A percentile compares a stretch with the other conserved stretches of the same genome.
These are phyloP conservation scores for Nymphalis c-album DNA, from an alignment of 2,888 invertebrate genomes.

Conservation along the genomic window DNA sequence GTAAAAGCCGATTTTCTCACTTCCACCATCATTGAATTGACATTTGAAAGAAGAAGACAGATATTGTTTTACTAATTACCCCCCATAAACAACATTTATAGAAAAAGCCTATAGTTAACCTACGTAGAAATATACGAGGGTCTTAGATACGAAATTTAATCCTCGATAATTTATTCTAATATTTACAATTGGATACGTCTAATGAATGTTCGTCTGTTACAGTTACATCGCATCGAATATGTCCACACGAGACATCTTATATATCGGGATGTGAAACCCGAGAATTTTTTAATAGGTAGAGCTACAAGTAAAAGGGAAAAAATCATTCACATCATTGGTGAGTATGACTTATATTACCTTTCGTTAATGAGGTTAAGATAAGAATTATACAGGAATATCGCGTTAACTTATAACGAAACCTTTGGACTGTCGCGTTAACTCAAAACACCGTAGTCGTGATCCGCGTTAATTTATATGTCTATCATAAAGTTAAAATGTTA, in stretches of 20 bases:
- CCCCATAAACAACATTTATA: too few species aligned
- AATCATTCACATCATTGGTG: conserved; percentile 98
- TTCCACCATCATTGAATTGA: too few species aligned
- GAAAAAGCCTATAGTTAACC: neutral
- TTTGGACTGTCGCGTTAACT: conserved; percentile 10
- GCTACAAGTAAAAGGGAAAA: conserved; percentile 98
- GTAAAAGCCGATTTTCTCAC: too few species aligned
- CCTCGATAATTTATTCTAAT: conserved; percentile 18
- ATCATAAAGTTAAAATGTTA: conserved; percentile 16
- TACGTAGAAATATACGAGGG: neutral
- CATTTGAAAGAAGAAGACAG: too few species aligned
- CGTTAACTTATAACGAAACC: too few species aligned
- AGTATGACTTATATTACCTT: conserved; percentile 49
- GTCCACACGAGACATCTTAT: conserved; percentile 99
- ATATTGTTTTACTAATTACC: too few species aligned
- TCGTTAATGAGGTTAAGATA: neutral
- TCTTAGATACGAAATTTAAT: conserved; percentile 13
- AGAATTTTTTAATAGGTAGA: conserved; percentile 99
- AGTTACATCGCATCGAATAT: conserved; percentile 99
- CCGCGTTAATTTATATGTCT: conserved; percentile 13
- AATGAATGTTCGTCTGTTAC: conserved; percentile 55
- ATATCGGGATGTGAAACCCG: conserved; percentile 99
- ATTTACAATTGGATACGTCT: conserved; percentile 8
- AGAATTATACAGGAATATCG: too few species aligned
- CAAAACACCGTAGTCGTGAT: conserved; percentile 14